Evolutionary conservation across 1,140 invertebrate genomes (phyloP).

Genomic region (Lepidurus arcticus): DNA sequence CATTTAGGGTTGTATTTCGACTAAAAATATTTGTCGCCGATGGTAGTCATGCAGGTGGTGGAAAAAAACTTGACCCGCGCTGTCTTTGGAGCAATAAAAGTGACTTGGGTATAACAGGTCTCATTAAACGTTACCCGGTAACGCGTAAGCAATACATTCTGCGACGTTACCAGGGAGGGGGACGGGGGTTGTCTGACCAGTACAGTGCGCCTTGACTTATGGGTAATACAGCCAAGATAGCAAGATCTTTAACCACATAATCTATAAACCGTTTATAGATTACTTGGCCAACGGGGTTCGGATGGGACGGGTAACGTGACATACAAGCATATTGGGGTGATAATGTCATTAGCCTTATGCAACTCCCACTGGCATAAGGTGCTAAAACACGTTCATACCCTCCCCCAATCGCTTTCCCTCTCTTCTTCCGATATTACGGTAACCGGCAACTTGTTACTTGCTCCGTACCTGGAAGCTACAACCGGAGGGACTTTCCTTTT

Average conservation of each 20-base stretch:
- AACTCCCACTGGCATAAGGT: neutral
- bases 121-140: slow-evolving; percentile 21
- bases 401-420: neutral
- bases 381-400: neutral
- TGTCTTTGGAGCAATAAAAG: neutral
- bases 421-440: neutral
- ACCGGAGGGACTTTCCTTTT: neutral
- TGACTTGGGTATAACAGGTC: neutral
- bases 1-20: neutral
- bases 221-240: neutral
- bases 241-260: neutral
- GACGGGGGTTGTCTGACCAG: no score
- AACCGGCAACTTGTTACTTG: slow-evolving; percentile 20
- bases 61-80: neutral
- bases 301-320: slow-evolving; percentile 4
- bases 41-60: neutral
- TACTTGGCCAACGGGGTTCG: neutral
- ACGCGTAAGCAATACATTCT: neutral
- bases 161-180: neutral
- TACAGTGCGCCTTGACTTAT: neutral
- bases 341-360: slow-evolving; percentile 3
- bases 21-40: slow-evolving; percentile 4
- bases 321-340: slow-evolving; percentile 19
- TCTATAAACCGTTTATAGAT: slow-evolving; percentile 20
- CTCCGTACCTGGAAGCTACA: neutral